These are phyloP conservation scores for Eupsittula cactorum DNA, from an alignment of 2,113 vertebrate species.

Conservation along the genomic window DNA sequence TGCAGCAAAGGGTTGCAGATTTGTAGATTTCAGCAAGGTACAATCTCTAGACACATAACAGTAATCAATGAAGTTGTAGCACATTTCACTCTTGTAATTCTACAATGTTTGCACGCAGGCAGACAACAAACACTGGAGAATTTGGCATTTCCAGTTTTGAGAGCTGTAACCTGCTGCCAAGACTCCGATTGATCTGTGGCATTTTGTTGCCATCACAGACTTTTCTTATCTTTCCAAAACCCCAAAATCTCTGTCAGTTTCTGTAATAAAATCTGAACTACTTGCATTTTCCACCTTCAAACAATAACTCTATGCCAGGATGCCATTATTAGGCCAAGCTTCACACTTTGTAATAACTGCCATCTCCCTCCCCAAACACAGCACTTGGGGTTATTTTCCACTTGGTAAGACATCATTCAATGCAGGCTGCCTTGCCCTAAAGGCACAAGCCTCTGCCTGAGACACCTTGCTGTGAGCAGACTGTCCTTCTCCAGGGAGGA, in stretches of 20 bases:
- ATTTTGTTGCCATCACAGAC: not conserved
- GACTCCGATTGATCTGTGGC: not conserved
- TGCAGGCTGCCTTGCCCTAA: not conserved
- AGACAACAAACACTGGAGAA: not conserved
- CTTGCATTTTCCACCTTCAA: conserved; percentile 42
- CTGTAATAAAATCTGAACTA: conserved; percentile 53
- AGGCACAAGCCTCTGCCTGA: not conserved
- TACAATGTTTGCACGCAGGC: not conserved
- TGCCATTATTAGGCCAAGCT: conserved; percentile 66
- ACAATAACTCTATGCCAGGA: conserved; percentile 69
- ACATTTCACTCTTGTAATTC: not conserved
- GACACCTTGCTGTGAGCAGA: not conserved
- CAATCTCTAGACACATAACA: not conserved
- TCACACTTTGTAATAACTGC: not conserved
- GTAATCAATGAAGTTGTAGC: not conserved
- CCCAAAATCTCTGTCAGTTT: not conserved
- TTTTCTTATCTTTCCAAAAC: not conserved
- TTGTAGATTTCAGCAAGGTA: not conserved
- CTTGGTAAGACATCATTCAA: not conserved
- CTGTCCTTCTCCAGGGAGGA: not conserved
- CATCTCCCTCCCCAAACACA: not conserved
- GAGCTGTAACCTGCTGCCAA: not conserved
- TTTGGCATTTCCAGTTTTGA: not conserved
- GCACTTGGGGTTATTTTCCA: conserved; percentile 11
- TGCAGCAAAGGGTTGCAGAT: not conserved